Evolutionary conservation across 2,797 vertebrate genomes (phyloP), one percentile per base, ranked within the genome.

Genomic region (Clarias pachynema): DNA sequence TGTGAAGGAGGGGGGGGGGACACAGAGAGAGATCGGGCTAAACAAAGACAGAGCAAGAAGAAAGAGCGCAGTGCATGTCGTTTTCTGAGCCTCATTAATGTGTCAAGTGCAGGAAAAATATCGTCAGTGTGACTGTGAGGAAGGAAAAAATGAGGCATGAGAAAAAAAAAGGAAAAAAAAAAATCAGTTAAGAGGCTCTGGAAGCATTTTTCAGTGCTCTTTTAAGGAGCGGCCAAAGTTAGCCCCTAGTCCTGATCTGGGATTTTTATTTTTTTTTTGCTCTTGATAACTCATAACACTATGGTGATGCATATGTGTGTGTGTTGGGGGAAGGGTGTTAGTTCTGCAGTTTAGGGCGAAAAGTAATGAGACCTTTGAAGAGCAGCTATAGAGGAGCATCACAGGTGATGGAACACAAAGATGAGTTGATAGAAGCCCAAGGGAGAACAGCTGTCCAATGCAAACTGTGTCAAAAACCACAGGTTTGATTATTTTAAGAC

Each of bases 401-500:
- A n/a, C 24, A 12, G 73, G 80, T 69, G 57, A 75, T 40, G 37
- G 57, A 80, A 74, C 37, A 73, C 57, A 74, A 62, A 60, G 53
- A 59, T 49, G 70, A 65, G 84, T 29, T 77, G 73, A 83, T 70
- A 65, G 2, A 72, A 63, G 83, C 74, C 73, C 77, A 60, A 53
- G 74, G 57, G 63, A 78, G 40, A 62, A 87, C 93, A 94, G 92
- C 91, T 93, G 93, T 89, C 86, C 86, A 86, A 90, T 86, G 89
- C 88, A 91, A 92, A 88, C 88, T 91, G 89, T 84, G 89, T 91
- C 87, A 89, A 86, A 89, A 88, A 66, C 16, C 66, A 82, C 80
- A 69, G 79, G 16, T 82, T 70, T 90, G 90, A 92, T 92, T 89
- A 92, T 88, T 91, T 92, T 87, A 89, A 93, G 90, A 92, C 89